These are phyloP conservation scores for Polyommatus iphigenia DNA, from an alignment of 2,888 invertebrate species.

Conservation along the genomic window DNA sequence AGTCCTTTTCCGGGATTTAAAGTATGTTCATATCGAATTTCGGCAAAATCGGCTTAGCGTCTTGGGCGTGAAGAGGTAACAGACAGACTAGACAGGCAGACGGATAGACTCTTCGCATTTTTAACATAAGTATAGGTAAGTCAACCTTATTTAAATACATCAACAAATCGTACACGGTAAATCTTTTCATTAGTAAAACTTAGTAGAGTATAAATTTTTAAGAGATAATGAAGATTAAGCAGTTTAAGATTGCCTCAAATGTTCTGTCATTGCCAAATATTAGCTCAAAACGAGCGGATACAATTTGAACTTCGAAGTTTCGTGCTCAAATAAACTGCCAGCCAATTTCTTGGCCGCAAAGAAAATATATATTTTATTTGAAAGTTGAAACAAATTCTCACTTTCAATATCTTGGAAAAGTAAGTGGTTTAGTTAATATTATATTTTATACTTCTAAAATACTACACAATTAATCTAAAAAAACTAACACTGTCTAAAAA, in stretches of 20 bases:
- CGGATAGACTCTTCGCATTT: neutral
- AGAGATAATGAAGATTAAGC: neutral
- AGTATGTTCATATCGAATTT: neutral
- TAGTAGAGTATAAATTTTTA: no score
- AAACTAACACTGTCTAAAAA: no score
- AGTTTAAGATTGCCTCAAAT: neutral
- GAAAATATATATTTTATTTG: neutral
- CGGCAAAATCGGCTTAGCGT: neutral
- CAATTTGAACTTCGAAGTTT: neutral
- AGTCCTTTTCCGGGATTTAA: no score
- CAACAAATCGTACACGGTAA: neutral
- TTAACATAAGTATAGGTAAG: neutral
- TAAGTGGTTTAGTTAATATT: no score
- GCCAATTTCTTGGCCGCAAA: neutral
- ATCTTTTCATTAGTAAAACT: no score
- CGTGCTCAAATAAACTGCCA: neutral
- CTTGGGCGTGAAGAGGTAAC: neutral
- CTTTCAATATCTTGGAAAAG: neutral
- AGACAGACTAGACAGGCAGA: neutral
- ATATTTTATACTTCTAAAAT: no score
- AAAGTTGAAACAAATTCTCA: neutral
- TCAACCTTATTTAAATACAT: neutral
- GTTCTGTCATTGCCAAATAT: neutral
- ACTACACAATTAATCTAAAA: no score
- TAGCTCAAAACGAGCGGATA: neutral